Evolutionary conservation across 2,797 vertebrate species (phyloP).

Genomic region (Liasis olivaceus): DNA sequence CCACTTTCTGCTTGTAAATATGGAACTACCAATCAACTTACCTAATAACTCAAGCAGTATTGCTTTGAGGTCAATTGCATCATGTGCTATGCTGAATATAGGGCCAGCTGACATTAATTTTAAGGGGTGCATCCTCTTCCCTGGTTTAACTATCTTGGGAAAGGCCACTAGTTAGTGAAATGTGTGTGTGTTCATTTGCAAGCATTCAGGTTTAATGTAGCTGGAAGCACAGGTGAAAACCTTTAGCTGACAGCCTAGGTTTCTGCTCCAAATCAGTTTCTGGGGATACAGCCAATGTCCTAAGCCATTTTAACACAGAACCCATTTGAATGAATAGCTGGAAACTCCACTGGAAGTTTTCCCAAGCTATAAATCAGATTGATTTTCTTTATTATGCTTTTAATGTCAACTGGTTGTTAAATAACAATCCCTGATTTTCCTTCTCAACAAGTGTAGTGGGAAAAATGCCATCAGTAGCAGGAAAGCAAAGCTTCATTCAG

Average conservation of each 20-base stretch:
- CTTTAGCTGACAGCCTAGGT: background rate
- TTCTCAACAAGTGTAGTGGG: background rate
- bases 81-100: no score
- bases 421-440: background rate
- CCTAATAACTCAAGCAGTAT: no score
- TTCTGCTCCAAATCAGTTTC: background rate
- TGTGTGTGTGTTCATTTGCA: background rate
- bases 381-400: background rate
- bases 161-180: background rate
- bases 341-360: background rate
- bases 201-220: background rate
- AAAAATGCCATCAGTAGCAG: background rate
- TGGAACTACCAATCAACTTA: no score
- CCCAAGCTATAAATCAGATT: background rate
- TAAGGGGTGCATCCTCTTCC: background rate
- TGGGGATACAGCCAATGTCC: background rate
- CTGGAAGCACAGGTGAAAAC: background rate
- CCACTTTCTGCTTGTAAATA: no score
- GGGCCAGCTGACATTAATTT: no score
- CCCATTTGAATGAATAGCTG: background rate
- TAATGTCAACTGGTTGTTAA: background rate
- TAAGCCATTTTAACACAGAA: background rate
- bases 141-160: background rate
- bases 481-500: background rate
- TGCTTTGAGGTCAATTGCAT: no score